A percentile compares a stretch with the other conserved stretches of the same genome.
Conservation (phyloP, 2,888 invertebrate genomes). For the Drosophila lutescens region DNA sequence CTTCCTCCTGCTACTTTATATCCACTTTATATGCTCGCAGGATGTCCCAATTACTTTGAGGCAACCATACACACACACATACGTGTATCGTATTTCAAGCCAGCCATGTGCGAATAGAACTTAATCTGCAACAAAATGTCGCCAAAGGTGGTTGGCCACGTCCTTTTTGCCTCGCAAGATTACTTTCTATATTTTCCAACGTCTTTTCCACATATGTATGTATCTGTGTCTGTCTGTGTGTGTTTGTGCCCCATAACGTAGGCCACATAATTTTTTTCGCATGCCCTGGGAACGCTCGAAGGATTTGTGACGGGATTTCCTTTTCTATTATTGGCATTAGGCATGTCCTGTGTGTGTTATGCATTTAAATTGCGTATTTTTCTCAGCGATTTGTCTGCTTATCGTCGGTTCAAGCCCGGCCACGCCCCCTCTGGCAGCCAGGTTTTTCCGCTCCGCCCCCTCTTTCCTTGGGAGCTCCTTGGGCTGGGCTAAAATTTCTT, state of each 20-base stretch:
- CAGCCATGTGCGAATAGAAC: slow-evolving; percentile 84
- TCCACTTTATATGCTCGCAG: slow-evolving; percentile 82
- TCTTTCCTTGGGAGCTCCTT: not conserved
- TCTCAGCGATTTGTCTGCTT: slow-evolving; percentile 84
- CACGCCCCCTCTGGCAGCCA: slow-evolving; percentile 25
- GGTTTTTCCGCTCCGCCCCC: not conserved
- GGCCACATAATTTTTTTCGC: slow-evolving; percentile 74
- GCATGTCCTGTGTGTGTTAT: slow-evolving; percentile 85
- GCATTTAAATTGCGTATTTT: slow-evolving; percentile 85
- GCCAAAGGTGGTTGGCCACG: slow-evolving; percentile 78
- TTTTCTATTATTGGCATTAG: slow-evolving; percentile 85
- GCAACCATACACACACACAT: slow-evolving; percentile 32
- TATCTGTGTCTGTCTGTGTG: slow-evolving; percentile 20
- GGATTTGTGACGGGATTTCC: slow-evolving; percentile 85
- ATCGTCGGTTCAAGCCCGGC: slow-evolving; percentile 67
- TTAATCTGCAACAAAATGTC: slow-evolving; percentile 84
- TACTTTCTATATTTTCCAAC: slow-evolving; percentile 81
- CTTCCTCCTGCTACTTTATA: slow-evolving; percentile 70
- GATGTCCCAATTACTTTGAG: slow-evolving; percentile 83
- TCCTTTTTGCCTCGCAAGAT: slow-evolving; percentile 63
- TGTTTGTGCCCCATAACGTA: slow-evolving; percentile 49
- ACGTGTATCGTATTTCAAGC: slow-evolving; percentile 81
- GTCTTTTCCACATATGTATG: slow-evolving; percentile 58
- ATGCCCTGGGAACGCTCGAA: slow-evolving; percentile 67
- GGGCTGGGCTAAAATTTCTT: slow-evolving; percentile 65